Conservation (phyloP, 2,888 invertebrate genomes). For the Folsomia candida region DNA sequence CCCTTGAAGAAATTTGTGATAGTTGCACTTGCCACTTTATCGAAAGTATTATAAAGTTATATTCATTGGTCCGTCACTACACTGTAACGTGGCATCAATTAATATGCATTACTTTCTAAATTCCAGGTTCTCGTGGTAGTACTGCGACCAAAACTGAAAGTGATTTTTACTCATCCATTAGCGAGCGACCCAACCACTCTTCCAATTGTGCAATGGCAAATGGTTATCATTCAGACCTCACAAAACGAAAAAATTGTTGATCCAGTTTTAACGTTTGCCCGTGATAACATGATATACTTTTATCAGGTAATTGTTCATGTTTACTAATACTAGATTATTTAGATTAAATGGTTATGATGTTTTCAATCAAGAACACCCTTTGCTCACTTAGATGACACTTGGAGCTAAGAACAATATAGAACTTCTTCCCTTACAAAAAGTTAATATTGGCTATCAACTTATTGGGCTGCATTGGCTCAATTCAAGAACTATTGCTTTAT, state of each 20-base stretch:
- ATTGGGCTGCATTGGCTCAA: constrained; percentile 79
- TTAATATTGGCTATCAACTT: constrained; percentile 69
- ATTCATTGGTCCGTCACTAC: not conserved
- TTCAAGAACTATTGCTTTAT: constrained; percentile 74
- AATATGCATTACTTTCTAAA: constrained; percentile 1
- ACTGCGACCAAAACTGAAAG: constrained; percentile 71
- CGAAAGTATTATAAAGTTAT: constrained; percentile 64
- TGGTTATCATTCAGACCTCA: constrained; percentile 76
- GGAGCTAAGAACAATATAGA: constrained; percentile 59
- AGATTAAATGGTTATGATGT: not conserved
- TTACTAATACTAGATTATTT: constrained; percentile 52
- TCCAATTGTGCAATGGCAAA: constrained; percentile 90
- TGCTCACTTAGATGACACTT: constrained; percentile 57
- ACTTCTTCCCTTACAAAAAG: constrained; percentile 67
- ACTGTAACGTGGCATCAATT: too few relatives aligned
- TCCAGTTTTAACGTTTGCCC: constrained; percentile 84
- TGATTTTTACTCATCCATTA: constrained; percentile 73
- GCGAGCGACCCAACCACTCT: constrained; percentile 71
- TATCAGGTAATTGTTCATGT: constrained; percentile 70
- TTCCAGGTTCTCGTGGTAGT: constrained; percentile 72
- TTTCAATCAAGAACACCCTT: not conserved
- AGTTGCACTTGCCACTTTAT: constrained; percentile 89
- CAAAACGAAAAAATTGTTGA: constrained; percentile 66
- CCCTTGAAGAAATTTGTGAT: constrained; percentile 73
- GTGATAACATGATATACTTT: constrained; percentile 80